phyloP scores from a whole-genome alignment of 2,113 vertebrate genomes.

The Nycticebus coucang region DNA sequence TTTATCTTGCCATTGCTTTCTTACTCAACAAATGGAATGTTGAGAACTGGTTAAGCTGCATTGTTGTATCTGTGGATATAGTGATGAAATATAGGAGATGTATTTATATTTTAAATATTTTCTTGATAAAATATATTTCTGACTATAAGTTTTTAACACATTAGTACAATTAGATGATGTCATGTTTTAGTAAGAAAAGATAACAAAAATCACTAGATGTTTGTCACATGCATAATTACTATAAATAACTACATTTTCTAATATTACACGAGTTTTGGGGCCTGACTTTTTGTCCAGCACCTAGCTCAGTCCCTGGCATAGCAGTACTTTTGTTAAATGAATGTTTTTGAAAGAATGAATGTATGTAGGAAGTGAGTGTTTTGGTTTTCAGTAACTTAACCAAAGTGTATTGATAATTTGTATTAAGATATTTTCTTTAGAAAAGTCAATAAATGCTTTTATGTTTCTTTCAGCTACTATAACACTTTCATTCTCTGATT shows the following conservation, averaged over 20 bases:
- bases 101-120: constrained; percentile 6
- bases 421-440: background rate
- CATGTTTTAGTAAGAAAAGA: background rate
- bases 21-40: accelerated
- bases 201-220: background rate
- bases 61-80: background rate
- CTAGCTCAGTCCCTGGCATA: background rate
- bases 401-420: background rate
- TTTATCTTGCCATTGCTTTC: background rate
- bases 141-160: background rate
- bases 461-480: background rate
- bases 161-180: background rate
- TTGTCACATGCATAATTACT: background rate
- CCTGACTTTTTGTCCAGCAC: background rate
- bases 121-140: background rate
- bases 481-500: background rate
- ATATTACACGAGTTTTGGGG: background rate
- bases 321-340: background rate
- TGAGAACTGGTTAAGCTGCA: background rate
- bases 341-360: background rate
- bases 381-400: background rate
- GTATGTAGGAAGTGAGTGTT: background rate
- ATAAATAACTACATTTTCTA: background rate
- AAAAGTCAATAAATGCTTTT: background rate
- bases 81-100: background rate